Base-by-base conservation (phyloP, 2,113 vertebrate genomes). In the Tupaia chinensis region DNA sequence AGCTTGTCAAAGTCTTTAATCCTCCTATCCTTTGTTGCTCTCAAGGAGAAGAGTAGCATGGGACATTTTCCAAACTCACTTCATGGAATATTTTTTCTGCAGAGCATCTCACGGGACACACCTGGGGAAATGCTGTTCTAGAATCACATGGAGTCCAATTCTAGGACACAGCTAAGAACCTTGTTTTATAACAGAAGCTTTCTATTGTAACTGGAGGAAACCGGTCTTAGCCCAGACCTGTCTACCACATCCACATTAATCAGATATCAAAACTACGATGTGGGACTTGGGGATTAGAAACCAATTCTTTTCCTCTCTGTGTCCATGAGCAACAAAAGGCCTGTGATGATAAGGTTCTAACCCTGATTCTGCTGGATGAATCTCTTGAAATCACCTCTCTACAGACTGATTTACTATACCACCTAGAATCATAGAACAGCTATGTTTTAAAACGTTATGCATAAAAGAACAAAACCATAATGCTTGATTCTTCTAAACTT, bases 391-490 rank as follows among this genome's bases (percentile, higher is more conserved):
- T 76, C 53, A 23, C 34, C 25, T 78, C 72, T 72, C 70, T 92
- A 76, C 19, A 94, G 65, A 93, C 54, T 53, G 92, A 74, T 25
- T 76, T 58, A 32, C 34, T 72, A 69, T 0, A 17, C 58, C 23
- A 70, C 17, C 87, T 60, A 93, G 3, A 93, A 13, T 76, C 86
- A 90, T 27, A 68, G 23, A 96, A 83, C 13, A 89, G 63, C 66
- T 80, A 12, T 85, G 29, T 81, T 93, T 91, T 72, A 69, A 84
- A 95, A 82, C 60, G 9, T 7, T 68, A 61, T 25, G 19, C 44
- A 93, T 68, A 79, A 20, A 53, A 87, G 29, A 90, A 72, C 15
- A 32, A 81, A 95, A 89, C 17, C 58, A 68, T 87, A 76, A 86
- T 1, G 19, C 10, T 72, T 54, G 19, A 56, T 68, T 93, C 60